Conservation (phyloP, 1,140 invertebrate species). For the Orchesella cincta region DNA sequence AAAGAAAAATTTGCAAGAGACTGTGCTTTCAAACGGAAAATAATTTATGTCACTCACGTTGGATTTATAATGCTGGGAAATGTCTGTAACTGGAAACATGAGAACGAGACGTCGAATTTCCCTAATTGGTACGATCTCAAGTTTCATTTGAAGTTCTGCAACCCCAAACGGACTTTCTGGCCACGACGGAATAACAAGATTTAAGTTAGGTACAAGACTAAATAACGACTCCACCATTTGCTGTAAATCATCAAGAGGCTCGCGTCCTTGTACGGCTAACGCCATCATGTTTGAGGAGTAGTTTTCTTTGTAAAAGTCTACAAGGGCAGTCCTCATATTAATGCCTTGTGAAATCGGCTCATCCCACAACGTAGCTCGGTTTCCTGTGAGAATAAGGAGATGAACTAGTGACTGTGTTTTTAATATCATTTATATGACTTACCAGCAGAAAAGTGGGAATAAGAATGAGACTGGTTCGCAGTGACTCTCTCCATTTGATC, state of each 20-base stretch:
- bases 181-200: conserved; percentile 73
- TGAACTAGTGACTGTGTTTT: too few relatives aligned
- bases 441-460: conserved; percentile 90
- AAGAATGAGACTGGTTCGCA: conserved; percentile 75
- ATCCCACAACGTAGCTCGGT: conserved; percentile 77
- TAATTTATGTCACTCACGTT: too few relatives aligned
- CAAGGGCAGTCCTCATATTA: conserved; percentile 78
- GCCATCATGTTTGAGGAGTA: conserved; percentile 95
- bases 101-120: conserved; percentile 85
- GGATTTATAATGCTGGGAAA: conserved; percentile 77
- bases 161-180: conserved; percentile 75
- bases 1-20: neutral
- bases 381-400: conserved; percentile 60
- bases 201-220: conserved; percentile 74
- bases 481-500: conserved; percentile 84
- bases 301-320: conserved; percentile 87
- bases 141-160: conserved; percentile 67
- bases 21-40: conserved; percentile 57
- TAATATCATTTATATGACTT: conserved; percentile 36
- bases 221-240: conserved; percentile 77
- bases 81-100: conserved; percentile 85
- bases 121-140: conserved; percentile 86
- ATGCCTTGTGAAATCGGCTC: conserved; percentile 78
- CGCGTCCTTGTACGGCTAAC: conserved; percentile 84
- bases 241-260: conserved; percentile 84